Evolutionary conservation across 2,113 vertebrate genomes (phyloP), one percentile per base, ranked within the genome.

Genomic region (Pteropus alecto): DNA sequence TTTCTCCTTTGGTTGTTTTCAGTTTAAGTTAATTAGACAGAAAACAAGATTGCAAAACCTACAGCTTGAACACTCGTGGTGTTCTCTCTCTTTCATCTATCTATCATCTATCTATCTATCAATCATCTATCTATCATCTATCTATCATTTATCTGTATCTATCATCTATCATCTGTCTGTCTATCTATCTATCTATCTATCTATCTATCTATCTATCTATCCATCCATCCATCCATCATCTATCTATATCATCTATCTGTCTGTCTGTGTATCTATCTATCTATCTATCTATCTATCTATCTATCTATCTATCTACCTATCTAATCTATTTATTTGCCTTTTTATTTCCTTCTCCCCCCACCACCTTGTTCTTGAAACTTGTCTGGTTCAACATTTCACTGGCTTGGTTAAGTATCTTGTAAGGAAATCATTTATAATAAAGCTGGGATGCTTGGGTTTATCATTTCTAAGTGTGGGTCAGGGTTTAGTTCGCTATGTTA

Each of bases 401-500:
- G 3, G 91, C 97, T 98, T 98, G 98, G 98, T 98, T 99, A 99
- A 99, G 98, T 98, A 98, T 98, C 98, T 98, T 98, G 98, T 98
- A 99, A 98, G 98, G 97, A 99, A 99, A 99, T 99, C 56, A 99
- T 99, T 98, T 98, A 98, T 99, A 99, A 99, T 99, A 99, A 99
- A 99, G 98, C 98, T 96, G 96, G 99, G 98, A 98, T 98, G 98
- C 98, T 98, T 97, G 96, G 98, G 98, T 99, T 98, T 98, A 99
- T 99, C 98, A 98, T 99, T 99, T 99, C 98, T 99, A 99, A 99
- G 98, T 98, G 98, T 90, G 97, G 99, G 99, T 99, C 99, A 99
- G 98, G 98, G 98, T 99, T 99, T 99, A 98, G 99, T 99, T 99
- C 99, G 99, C 97, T 97, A 96, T 99, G 99, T 99, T 99, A 99